These are phyloP conservation scores for Chunga burmeisteri DNA, from an alignment of 2,113 vertebrate genomes.

Conservation along the genomic window DNA sequence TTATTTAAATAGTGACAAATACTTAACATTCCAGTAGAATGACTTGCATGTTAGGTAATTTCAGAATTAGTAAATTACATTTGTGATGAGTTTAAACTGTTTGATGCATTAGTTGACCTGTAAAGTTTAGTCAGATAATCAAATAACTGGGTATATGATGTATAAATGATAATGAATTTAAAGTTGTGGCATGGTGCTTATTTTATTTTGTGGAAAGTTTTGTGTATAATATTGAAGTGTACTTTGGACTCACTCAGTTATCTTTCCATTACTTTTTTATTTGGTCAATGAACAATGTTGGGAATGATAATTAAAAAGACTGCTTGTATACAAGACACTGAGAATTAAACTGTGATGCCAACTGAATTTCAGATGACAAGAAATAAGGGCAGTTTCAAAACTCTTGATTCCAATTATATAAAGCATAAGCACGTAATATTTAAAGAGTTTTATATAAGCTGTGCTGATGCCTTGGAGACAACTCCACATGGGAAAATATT, in stretches of 20 bases:
- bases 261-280: neutral
- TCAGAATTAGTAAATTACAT: neutral
- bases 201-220: neutral
- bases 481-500: constrained; percentile 8
- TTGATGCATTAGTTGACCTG: neutral
- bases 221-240: neutral
- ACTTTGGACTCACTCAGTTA: neutral
- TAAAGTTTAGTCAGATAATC: neutral
- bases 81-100: neutral
- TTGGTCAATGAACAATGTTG: neutral
- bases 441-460: neutral
- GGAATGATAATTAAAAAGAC: neutral
- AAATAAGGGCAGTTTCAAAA: neutral
- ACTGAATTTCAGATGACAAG: neutral
- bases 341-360: neutral
- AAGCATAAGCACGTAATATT: neutral
- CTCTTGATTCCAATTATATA: neutral
- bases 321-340: neutral
- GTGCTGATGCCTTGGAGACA: neutral
- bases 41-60: neutral
- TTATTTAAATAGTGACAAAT: neutral
- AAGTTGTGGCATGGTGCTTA: neutral
- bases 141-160: neutral
- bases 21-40: neutral
- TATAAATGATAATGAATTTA: neutral